phyloP scores from a whole-genome alignment of 2,888 invertebrate species.

The Chrysotoxum bicinctum region DNA sequence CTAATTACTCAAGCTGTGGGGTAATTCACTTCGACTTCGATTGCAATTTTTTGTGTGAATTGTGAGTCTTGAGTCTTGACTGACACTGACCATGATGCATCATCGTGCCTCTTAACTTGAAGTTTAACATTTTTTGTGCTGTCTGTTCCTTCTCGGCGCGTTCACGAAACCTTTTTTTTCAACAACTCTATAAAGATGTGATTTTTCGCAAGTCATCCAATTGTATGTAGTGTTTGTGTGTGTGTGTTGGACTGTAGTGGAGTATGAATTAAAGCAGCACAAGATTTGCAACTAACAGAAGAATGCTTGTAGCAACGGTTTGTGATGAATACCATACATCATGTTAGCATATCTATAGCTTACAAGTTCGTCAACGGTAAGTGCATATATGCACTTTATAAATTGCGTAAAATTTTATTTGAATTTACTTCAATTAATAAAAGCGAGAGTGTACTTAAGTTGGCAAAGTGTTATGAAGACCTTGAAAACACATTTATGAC shows the following conservation, averaged over 20 bases:
- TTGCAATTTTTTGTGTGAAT: conserved; percentile 49
- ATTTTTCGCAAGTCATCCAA: conserved; percentile 73
- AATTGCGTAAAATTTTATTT: conserved; percentile 64
- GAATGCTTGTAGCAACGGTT: conserved; percentile 41
- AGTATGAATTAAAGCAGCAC: conserved; percentile 51
- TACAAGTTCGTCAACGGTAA: conserved; percentile 56
- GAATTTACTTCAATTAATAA: conserved; percentile 72
- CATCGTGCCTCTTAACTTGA: conserved; percentile 57
- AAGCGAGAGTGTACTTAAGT: conserved; percentile 68
- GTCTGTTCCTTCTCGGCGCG: conserved; percentile 33
- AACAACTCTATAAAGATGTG: conserved; percentile 64
- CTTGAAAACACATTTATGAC: conserved; percentile 55
- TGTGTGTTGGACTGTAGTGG: not conserved
- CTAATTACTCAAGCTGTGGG: conserved; percentile 70
- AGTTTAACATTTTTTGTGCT: conserved; percentile 30
- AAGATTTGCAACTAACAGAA: conserved; percentile 24
- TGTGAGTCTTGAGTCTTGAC: conserved; percentile 48
- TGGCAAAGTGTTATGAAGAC: conserved; percentile 51
- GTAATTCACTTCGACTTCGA: conserved; percentile 59
- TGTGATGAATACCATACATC: conserved; percentile 24
- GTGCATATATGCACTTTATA: conserved; percentile 47
- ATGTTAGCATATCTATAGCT: conserved; percentile 1
- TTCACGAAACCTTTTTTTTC: conserved; percentile 37
- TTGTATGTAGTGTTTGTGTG: conserved; percentile 44
- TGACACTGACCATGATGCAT: conserved; percentile 71